Evolutionary conservation across 2,888 invertebrate species (phyloP), one percentile per base, ranked within the genome.

Genomic region (Reticulitermes lucifugus): DNA sequence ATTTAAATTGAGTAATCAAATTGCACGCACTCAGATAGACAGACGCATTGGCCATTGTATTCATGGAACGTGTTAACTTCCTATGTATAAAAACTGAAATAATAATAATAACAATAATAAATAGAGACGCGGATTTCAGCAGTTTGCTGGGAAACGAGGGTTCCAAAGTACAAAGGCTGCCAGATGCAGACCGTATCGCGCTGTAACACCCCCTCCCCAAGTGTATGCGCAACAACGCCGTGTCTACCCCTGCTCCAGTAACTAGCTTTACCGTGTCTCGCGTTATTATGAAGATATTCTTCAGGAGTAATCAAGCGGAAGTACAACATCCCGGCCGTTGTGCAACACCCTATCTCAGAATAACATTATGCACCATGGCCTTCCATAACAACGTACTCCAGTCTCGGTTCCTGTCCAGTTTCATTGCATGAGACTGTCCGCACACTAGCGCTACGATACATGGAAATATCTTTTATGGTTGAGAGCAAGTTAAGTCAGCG

Each of bases 281-380:
- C 89, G 89, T 89, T 90, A 90, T 90, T 91, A 90, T 88, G 77
- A 88, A 87, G 88, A 89, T 90, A 91, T 91, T 91, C 91, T 91
- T 91, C 89, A 89, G 88, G 89, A 87, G 89, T 89, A 91, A 90
- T 90, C 91, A 90, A 90, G 89, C 89, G 91, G 90, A 91, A 91
- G 90, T 89, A 89, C 89, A 90, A 90, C 90, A 91, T 90, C 90
- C 90, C 80, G 85, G 87, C 86, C 91, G 83, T 41, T 75, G 18
- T 41, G 71, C 71, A 71, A 29, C 71, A 71, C 73, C 41, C 41
- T 41, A 21, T 22, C 35, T 41, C 29, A 7, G 73, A 73, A 73
- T 73, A 73, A 73, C 22, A 73, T 73, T 73, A 73, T 35, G n/a
- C 41, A 18, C 35, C 14, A 5, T 4, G 41, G 73, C 65, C 65